Conservation (phyloP, 2,113 vertebrate genomes). For the Paraplagusia blochii region DNA sequence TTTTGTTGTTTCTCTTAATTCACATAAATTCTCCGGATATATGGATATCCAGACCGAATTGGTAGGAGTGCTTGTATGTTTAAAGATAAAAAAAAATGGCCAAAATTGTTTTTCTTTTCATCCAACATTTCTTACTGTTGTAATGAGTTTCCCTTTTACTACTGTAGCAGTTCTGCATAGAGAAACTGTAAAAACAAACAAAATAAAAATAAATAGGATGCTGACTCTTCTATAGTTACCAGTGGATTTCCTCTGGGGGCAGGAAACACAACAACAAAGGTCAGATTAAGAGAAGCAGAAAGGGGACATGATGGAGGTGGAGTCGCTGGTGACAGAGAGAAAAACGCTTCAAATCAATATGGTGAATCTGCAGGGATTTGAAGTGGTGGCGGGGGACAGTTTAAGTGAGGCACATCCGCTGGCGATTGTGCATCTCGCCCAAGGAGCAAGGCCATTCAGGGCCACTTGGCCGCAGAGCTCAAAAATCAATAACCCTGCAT, state of each 20-base stretch:
- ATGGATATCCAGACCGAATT: too few species aligned
- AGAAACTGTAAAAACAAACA: too few species aligned
- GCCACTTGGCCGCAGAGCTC: constrained; percentile 47
- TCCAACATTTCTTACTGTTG: too few species aligned
- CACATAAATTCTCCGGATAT: too few species aligned
- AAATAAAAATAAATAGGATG: background rate
- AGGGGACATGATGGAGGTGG: constrained; percentile 58
- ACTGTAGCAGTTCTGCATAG: too few species aligned
- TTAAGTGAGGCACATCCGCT: constrained; percentile 60
- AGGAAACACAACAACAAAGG: constrained; percentile 55
- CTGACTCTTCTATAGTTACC: constrained; percentile 58
- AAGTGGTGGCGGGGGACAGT: constrained; percentile 63
- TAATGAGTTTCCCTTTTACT: too few species aligned
- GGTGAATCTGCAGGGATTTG: constrained; percentile 59
- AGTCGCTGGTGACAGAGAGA: constrained; percentile 39
- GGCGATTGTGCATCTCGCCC: constrained; percentile 62
- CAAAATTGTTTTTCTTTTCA: too few species aligned
- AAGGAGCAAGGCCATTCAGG: constrained; percentile 48
- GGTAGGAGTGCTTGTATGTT: too few species aligned
- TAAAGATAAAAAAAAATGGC: too few species aligned
- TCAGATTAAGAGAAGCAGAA: constrained; percentile 35
- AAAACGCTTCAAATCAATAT: constrained; percentile 65
- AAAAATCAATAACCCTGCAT: constrained; percentile 64
- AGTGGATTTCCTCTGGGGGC: constrained; percentile 54
- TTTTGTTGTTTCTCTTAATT: too few species aligned